Base-by-base conservation (phyloP, 2,797 vertebrate species). In the Oreonectes daqikongensis region DNA sequence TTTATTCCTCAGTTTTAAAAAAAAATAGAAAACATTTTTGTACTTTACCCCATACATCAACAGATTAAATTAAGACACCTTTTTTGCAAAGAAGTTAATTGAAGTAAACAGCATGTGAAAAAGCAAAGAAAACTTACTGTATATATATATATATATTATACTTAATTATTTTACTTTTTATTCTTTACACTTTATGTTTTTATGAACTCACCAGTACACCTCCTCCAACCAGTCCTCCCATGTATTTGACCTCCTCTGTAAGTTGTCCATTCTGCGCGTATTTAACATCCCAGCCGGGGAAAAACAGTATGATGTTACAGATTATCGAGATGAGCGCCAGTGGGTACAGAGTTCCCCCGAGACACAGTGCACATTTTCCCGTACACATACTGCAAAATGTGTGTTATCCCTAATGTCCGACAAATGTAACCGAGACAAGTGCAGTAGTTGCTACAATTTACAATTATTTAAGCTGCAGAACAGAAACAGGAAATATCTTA, bases 221-320 rank as follows among this genome's bases (percentile, higher is more conserved):
- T 0, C 93, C 93, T 84, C 93, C 93, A 2, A 94, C 30, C 17
- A 94, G 61, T 26, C 94, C 94, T 7, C 93, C 92, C 90, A 94
- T 90, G 85, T 92, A 94, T 46, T 92, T 88, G 53, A 94, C 92
- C 72, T 94, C 93, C 30, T 89, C 84, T 0, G 94, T 93, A 22
- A 95, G 84, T 35, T 86, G 75, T 40, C 88, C 86, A 10, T 89
- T 82, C 53, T 84, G 28, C 2, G 84, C 84, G 0, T 90, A 93
- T 11, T 87, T 82, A 17, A 81, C 28, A 0, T 90, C 84, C 78
- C 90, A 93, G 18, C 67, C 88, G 0, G 94, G 93, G 77, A 95
- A 95, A 71, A 94, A 93, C 76, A 93, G 80, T 11, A 94, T 86
- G 0, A 94, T 89, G 85, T 94, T 95, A 64, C 90, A 92, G 80